These are phyloP conservation scores for Neomicropteryx cornuta DNA, from an alignment of 1,140 invertebrate genomes.

Conservation along the genomic window DNA sequence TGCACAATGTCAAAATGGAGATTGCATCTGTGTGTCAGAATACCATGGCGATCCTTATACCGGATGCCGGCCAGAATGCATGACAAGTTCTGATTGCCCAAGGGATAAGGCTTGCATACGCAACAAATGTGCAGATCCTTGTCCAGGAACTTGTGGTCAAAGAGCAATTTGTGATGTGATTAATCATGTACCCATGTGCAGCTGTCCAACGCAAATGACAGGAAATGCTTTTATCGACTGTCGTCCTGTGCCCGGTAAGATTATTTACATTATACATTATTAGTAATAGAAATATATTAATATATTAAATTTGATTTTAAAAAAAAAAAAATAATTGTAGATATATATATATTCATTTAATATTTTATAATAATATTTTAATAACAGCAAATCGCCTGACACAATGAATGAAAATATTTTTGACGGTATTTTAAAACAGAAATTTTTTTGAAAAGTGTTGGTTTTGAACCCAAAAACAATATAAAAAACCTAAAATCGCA, in stretches of 20 bases:
- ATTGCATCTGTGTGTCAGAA: slow-evolving; percentile 54
- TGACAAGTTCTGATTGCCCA: slow-evolving; percentile 67
- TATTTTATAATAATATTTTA: slow-evolving; percentile 7
- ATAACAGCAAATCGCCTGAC: too few species aligned
- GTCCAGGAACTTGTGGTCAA: slow-evolving; percentile 70
- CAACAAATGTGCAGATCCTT: slow-evolving; percentile 75
- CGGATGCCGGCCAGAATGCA: slow-evolving; percentile 69
- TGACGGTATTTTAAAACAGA: too few species aligned
- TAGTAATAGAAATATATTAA: not conserved
- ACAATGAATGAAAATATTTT: too few species aligned
- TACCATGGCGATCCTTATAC: slow-evolving; percentile 58
- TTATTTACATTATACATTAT: not conserved
- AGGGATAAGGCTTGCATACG: slow-evolving; percentile 65
- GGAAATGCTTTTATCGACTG: slow-evolving; percentile 55
- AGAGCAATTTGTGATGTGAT: slow-evolving; percentile 73
- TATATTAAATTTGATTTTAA: slow-evolving; percentile 1
- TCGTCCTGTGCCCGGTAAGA: slow-evolving; percentile 32
- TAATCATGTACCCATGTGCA: slow-evolving; percentile 69
- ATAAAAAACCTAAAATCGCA: too few species aligned
- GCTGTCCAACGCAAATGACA: slow-evolving; percentile 44
- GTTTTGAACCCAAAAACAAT: too few species aligned
- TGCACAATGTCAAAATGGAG: slow-evolving; percentile 39
- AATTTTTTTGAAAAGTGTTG: too few species aligned
- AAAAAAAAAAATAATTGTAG: slow-evolving; percentile 1
- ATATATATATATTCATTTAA: slow-evolving; percentile 20